phyloP scores from a whole-genome alignment of 2,113 vertebrate genomes.

The Mustela nigripes region DNA sequence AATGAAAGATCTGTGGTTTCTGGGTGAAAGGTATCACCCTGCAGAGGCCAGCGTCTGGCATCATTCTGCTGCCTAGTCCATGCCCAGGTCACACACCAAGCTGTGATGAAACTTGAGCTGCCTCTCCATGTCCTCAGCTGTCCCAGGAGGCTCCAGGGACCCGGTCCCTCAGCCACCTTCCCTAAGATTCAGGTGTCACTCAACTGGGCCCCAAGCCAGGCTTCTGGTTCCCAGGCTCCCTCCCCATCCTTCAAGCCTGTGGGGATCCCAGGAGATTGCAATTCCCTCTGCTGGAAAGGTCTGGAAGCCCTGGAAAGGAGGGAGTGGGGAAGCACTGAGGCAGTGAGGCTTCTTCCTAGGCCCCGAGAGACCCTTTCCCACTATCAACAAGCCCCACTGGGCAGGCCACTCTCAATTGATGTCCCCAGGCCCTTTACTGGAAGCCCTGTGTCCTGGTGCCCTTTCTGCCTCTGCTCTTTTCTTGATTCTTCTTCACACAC shows the following conservation, averaged over 20 bases:
- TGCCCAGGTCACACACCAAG: constrained; percentile 59
- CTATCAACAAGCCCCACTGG: not conserved
- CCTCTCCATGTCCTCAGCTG: constrained; percentile 40
- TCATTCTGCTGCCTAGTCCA: not conserved
- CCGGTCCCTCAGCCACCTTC: constrained; percentile 41
- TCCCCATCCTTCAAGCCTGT: not conserved
- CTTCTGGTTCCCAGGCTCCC: constrained; percentile 67
- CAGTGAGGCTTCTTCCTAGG: not conserved
- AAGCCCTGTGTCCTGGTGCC: not conserved
- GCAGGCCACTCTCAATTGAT: not conserved
- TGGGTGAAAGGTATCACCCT: not conserved
- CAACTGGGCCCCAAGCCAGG: constrained; percentile 66
- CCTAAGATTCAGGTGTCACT: constrained; percentile 70
- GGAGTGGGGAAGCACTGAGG: not conserved
- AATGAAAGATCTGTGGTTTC: not conserved
- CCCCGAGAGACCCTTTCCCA: not conserved
- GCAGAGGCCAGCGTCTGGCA: not conserved
- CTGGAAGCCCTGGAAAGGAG: not conserved
- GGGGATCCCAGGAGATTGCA: not conserved
- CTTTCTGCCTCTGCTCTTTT: not conserved
- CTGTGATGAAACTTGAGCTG: constrained; percentile 64
- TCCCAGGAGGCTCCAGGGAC: constrained; percentile 60
- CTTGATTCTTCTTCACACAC: not conserved
- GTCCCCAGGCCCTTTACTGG: not conserved
- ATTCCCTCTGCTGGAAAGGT: not conserved